A percentile compares a stretch with the other conserved stretches of the same genome.
These are phyloP conservation scores for Labeo rohita DNA, from an alignment of 2,113 vertebrate species.

Conservation along the genomic window DNA sequence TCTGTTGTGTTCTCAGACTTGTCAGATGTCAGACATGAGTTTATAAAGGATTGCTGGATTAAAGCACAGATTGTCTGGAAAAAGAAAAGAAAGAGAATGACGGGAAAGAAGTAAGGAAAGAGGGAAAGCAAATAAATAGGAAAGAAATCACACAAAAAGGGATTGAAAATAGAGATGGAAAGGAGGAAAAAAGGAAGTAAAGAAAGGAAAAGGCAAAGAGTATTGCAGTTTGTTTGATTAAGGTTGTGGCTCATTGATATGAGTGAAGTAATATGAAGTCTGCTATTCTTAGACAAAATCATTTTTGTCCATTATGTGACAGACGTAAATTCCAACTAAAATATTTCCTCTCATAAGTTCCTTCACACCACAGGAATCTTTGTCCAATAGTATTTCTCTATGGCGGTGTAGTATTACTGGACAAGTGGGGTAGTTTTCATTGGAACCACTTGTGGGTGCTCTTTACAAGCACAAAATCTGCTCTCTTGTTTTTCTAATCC, in stretches of 20 bases:
- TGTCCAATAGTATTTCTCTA: neutral
- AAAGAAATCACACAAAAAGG: neutral
- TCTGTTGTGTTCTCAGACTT: neutral
- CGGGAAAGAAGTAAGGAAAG: neutral
- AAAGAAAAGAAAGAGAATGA: neutral
- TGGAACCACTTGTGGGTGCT: constrained; percentile 69
- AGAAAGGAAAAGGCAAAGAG: neutral
- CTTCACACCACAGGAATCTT: neutral
- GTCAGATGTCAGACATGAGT: constrained; percentile 44
- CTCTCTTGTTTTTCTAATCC: neutral
- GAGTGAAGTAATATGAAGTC: neutral
- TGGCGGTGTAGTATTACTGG: neutral
- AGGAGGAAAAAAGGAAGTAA: neutral
- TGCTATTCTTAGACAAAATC: neutral
- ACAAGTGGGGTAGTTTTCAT: constrained; percentile 25
- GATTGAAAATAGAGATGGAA: neutral
- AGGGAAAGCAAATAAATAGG: neutral
- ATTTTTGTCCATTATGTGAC: neutral
- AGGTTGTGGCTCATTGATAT: neutral
- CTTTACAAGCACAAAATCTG: constrained; percentile 44
- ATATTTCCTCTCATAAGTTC: neutral
- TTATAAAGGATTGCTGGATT: constrained; percentile 30
- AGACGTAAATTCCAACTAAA: neutral
- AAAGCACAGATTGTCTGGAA: constrained; percentile 39
- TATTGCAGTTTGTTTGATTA: neutral